These are phyloP conservation scores for Conistra vaccinii DNA, from an alignment of 2,888 invertebrate genomes.

Conservation along the genomic window DNA sequence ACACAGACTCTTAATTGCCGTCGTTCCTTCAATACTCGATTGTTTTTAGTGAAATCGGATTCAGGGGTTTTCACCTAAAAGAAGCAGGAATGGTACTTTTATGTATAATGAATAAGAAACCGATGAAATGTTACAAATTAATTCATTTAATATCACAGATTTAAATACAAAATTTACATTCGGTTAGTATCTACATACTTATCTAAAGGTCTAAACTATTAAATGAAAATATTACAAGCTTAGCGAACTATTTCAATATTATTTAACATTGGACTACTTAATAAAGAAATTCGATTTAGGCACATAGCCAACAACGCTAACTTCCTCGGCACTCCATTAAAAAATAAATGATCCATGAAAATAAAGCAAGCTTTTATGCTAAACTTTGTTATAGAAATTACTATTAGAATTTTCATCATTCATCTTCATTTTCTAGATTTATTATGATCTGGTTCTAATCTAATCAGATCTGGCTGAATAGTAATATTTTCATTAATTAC, in stretches of 20 bases:
- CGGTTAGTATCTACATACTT: constrained; percentile 64
- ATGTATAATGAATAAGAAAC: constrained; percentile 17
- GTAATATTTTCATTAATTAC: constrained; percentile 52
- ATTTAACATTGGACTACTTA: background rate
- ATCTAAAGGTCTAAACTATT: constrained; percentile 46
- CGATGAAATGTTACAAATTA: constrained; percentile 64
- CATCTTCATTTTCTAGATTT: background rate
- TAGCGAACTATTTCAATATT: background rate
- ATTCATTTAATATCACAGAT: constrained; percentile 82
- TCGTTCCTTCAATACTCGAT: background rate
- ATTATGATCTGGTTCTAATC: background rate
- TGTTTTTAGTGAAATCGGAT: background rate
- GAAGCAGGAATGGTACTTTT: background rate
- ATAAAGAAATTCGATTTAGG: background rate
- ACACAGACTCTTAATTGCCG: too few species aligned
- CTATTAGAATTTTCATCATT: background rate
- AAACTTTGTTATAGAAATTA: background rate
- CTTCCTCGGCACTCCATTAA: background rate
- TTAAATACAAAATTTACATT: constrained; percentile 84
- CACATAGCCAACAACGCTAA: background rate
- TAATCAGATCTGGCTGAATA: too few species aligned
- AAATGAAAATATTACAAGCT: constrained; percentile 44
- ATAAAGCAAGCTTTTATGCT: background rate
- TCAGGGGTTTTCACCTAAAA: too few species aligned
- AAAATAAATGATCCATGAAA: background rate